These are phyloP conservation scores for Corythornis madagascariensis DNA, from an alignment of 2,113 vertebrate species.

Conservation along the genomic window DNA sequence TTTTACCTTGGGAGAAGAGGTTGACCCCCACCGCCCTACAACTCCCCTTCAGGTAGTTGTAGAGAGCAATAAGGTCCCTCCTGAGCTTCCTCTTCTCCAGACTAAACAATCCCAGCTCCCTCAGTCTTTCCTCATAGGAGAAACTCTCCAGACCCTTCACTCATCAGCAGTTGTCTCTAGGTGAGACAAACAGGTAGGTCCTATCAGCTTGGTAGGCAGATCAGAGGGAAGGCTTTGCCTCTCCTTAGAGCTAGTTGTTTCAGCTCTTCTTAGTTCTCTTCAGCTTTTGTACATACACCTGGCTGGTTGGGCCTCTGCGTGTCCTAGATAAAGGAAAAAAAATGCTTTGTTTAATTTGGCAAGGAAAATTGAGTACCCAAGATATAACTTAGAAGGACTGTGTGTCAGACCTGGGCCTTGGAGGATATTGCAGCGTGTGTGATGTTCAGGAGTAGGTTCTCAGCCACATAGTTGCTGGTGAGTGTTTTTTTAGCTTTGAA, in stretches of 20 bases:
- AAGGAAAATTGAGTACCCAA: not conserved
- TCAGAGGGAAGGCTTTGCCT: not conserved
- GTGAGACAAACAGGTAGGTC: not conserved
- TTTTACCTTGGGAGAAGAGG: no score
- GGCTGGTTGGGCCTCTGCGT: not conserved
- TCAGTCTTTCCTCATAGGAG: no score
- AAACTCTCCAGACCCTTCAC: no score
- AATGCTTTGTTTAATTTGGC: constrained; percentile 32
- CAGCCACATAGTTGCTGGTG: not conserved
- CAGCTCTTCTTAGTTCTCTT: not conserved
- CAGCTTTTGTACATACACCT: not conserved
- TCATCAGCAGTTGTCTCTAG: not conserved
- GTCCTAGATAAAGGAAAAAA: not conserved
- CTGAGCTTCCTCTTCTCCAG: no score
- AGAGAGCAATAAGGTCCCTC: no score
- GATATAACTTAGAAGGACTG: not conserved
- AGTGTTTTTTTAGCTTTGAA: not conserved
- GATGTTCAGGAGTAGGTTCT: not conserved
- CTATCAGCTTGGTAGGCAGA: not conserved
- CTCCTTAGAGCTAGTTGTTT: not conserved
- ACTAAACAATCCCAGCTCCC: no score
- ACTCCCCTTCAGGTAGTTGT: no score
- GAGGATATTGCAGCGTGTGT: rapidly evolving
- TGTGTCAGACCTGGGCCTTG: not conserved
- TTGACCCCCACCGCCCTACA: no score